Evolutionary conservation across 2,888 invertebrate genomes (phyloP).

Genomic region (Drosophila ustulata): DNA sequence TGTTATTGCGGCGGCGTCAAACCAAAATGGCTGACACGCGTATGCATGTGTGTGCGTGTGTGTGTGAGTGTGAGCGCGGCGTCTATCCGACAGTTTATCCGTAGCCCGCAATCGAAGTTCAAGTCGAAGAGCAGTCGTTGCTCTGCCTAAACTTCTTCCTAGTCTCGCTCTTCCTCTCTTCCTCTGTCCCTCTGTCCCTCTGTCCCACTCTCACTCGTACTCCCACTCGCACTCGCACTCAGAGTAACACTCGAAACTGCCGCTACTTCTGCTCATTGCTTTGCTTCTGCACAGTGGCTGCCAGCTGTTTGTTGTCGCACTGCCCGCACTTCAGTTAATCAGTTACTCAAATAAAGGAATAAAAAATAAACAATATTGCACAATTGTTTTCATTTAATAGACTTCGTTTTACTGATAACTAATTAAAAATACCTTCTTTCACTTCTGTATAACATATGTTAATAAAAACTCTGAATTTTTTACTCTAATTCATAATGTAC

Average conservation of each 20-base stretch:
- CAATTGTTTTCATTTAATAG: no score
- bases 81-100: conserved; percentile 72
- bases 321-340: no score
- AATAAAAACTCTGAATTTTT: no score
- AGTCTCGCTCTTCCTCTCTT: background rate
- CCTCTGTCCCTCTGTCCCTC: background rate
- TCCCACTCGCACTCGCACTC: background rate
- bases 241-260: background rate
- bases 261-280: background rate
- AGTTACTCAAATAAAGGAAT: no score
- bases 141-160: conserved; percentile 1
- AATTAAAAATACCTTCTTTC: no score
- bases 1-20: conserved; percentile 51
- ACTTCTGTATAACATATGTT: no score
- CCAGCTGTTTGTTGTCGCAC: conserved; percentile 11
- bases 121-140: conserved; percentile 25
- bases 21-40: conserved; percentile 61
- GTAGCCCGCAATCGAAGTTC: conserved; percentile 35
- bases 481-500: no score
- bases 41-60: conserved; percentile 14
- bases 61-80: conserved; percentile 36
- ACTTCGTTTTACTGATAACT: no score
- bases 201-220: background rate
- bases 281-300: conserved; percentile 29
- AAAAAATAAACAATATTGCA: no score